Percentiles rank a stretch among this genome's conserved stretches.
These are phyloP conservation scores for Danio aesculapii DNA, from an alignment of 2,797 vertebrate genomes.

Conservation along the genomic window DNA sequence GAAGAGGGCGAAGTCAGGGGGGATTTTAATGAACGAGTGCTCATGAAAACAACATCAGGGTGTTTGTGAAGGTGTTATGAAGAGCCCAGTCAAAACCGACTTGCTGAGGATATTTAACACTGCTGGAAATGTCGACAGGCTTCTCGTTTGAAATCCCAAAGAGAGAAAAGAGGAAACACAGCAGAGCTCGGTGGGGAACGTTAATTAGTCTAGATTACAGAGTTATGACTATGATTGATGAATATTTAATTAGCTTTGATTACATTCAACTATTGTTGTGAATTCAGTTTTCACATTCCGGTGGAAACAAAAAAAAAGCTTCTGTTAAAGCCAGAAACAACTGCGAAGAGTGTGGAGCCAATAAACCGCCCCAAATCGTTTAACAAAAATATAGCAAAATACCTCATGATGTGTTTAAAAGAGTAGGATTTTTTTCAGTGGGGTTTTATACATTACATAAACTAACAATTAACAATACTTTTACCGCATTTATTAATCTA, in stretches of 20 bases:
- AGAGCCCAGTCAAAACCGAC: slow-evolving; percentile 20
- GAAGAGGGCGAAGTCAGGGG: slow-evolving; percentile 15
- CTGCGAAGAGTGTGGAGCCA: slow-evolving; percentile 2
- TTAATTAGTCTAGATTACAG: slow-evolving; percentile 49
- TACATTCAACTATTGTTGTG: slow-evolving; percentile 30
- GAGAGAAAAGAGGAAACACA: slow-evolving; percentile 1
- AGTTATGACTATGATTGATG: slow-evolving; percentile 25
- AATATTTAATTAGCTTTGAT: slow-evolving; percentile 50
- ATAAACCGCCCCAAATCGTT: slow-evolving; percentile 1
- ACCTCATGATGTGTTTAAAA: background rate
- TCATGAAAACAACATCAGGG: slow-evolving; percentile 39
- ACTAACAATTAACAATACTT: background rate
- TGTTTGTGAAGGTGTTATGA: slow-evolving; percentile 16
- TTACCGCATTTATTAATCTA: background rate
- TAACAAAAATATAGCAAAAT: background rate
- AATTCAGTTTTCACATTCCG: slow-evolving; percentile 28
- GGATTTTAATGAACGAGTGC: slow-evolving; percentile 49
- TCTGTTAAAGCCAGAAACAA: background rate
- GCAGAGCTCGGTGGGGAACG: slow-evolving; percentile 24
- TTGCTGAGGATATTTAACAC: slow-evolving; percentile 22
- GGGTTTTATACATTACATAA: background rate
- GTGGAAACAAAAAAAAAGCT: slow-evolving; percentile 15
- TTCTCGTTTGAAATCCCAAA: slow-evolving; percentile 7
- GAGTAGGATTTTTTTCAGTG: background rate
- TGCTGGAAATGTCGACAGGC: slow-evolving; percentile 7